Conservation (phyloP, 2,888 invertebrate species). For the Agriopis leucophaearia region DNA sequence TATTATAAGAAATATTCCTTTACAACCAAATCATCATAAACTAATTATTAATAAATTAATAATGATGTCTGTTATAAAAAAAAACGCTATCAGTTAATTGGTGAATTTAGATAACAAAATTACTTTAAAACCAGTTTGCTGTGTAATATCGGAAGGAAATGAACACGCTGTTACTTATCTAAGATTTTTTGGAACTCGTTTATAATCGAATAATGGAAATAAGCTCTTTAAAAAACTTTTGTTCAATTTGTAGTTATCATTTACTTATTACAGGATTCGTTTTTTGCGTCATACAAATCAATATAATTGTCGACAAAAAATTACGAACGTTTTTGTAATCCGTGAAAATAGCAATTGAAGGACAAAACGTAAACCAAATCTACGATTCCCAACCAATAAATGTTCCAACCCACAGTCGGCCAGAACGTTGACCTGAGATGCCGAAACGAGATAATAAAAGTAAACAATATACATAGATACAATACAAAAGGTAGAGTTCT, state of each 20-base stretch:
- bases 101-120: neutral
- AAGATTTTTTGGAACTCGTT: no score
- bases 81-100: no score
- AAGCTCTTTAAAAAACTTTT: no score
- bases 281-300: no score
- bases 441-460: slow-evolving; percentile 1
- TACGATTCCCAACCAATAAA: neutral
- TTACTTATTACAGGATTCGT: no score
- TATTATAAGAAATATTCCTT: slow-evolving; percentile 3
- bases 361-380: no score
- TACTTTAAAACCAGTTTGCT: slow-evolving; percentile 3
- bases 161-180: neutral
- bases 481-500: neutral
- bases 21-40: no score
- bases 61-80: neutral
- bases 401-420: neutral
- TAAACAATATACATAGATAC: neutral
- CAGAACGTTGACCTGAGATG: slow-evolving; percentile 4
- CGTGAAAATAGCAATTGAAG: neutral
- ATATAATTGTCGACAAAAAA: no score
- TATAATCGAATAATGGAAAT: no score
- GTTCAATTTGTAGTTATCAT: no score
- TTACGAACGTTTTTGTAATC: neutral
- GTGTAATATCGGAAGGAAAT: neutral
- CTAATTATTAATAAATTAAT: neutral